Evolutionary conservation across 2,888 invertebrate species (phyloP).

Genomic region (Drosophila subquinaria): DNA sequence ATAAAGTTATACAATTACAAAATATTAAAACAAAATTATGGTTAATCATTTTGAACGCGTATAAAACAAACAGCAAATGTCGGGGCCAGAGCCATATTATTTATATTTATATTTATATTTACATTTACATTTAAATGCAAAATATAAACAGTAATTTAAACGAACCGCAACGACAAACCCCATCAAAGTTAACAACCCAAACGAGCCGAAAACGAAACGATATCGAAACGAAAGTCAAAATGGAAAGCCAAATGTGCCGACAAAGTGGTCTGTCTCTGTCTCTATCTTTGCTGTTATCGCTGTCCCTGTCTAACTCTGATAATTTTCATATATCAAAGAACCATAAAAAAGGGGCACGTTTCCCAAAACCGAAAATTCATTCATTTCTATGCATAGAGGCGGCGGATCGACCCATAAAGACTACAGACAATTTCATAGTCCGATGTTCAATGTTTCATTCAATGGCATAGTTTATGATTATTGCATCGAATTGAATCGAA

Average conservation of each 20-base stretch:
- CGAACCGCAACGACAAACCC: slow-evolving; percentile 42
- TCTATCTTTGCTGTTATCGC: slow-evolving; percentile 1
- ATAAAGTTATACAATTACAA: slow-evolving; percentile 80
- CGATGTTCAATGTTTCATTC: slow-evolving; percentile 36
- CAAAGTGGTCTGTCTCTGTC: slow-evolving; percentile 47
- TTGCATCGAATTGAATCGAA: slow-evolving; percentile 60
- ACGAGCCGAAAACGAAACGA: slow-evolving; percentile 27
- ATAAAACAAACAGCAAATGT: slow-evolving; percentile 28
- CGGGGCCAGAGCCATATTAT: slow-evolving; percentile 26
- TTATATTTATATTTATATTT: slow-evolving; percentile 37
- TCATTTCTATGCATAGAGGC: slow-evolving; percentile 71
- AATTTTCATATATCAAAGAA: slow-evolving; percentile 76
- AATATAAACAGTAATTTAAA: slow-evolving; percentile 62
- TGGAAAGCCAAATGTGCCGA: slow-evolving; percentile 74
- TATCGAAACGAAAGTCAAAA: slow-evolving; percentile 56
- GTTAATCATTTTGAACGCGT: slow-evolving; percentile 72
- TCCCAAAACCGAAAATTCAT: slow-evolving; percentile 52
- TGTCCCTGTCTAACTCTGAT: slow-evolving; percentile 46
- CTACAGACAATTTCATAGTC: slow-evolving; percentile 74
- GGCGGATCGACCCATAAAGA: slow-evolving; percentile 65
- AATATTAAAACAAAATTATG: slow-evolving; percentile 77
- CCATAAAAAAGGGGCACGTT: slow-evolving; percentile 73
- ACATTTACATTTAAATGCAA: slow-evolving; percentile 68
- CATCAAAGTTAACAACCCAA: slow-evolving; percentile 57
- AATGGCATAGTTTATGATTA: slow-evolving; percentile 73